Conservation (phyloP, 2,113 vertebrate species). For the Salvator merianae region DNA sequence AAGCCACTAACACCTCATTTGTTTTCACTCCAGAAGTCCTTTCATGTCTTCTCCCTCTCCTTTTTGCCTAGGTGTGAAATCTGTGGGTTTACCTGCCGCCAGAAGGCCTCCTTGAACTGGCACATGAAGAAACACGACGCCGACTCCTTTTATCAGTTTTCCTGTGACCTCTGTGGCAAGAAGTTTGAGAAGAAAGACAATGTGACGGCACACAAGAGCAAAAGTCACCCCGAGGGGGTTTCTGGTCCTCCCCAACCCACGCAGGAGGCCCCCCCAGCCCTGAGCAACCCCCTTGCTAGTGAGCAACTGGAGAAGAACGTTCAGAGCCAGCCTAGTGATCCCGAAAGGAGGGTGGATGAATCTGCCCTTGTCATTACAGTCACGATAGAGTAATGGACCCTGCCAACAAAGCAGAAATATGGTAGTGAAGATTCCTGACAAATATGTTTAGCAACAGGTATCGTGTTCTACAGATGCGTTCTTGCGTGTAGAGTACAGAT, state of each 20-base stretch:
- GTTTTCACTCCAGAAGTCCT: background rate
- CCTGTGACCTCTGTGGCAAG: slow-evolving; percentile 82
- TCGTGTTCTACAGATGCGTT: background rate
- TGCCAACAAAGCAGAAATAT: accelerated
- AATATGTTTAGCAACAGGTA: background rate
- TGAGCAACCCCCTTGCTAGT: accelerated
- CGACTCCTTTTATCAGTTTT: slow-evolving; percentile 74
- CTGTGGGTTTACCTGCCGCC: slow-evolving; percentile 85
- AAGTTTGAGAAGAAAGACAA: slow-evolving; percentile 85
- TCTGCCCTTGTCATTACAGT: background rate
- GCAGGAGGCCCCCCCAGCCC: background rate
- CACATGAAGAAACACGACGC: slow-evolving; percentile 84
- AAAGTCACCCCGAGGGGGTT: slow-evolving; percentile 69
- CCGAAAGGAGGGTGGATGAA: accelerated
- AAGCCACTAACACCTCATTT: background rate
- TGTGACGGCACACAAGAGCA: slow-evolving; percentile 80
- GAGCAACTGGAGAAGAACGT: background rate
- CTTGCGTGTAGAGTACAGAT: too few species aligned
- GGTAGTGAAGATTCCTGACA: background rate
- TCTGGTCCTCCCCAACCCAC: background rate
- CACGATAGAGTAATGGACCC: accelerated
- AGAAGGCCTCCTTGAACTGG: slow-evolving; percentile 88
- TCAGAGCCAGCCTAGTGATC: accelerated
- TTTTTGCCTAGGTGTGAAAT: slow-evolving; percentile 78
- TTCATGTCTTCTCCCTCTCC: background rate